Evolutionary conservation across 2,797 vertebrate species (phyloP), one percentile per base, ranked within the genome.

Genomic region (Astyanax mexicanus): DNA sequence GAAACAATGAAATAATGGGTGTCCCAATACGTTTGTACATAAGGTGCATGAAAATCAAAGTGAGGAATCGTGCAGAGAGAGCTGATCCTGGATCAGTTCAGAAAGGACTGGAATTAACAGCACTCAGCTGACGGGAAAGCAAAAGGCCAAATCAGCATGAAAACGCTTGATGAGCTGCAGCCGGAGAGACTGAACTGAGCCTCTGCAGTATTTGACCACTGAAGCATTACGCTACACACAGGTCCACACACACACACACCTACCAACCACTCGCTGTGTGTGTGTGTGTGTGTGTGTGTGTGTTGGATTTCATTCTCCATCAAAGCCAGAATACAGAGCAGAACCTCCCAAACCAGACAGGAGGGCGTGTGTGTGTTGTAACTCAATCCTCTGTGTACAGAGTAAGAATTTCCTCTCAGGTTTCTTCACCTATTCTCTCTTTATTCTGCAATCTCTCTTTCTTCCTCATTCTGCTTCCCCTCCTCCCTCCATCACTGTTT

Each of bases 121-220:
- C 29, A 1, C 29, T 61, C 19, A 19, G 32, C 44, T 51, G 44
- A 64, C 23, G 1, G 15, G 32, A 32, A 29, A 65, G 60, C 25
- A 13, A 64, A 64, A 15, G 11, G 35, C 5, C 23, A 3, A 21
- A 40, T 42, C 47, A 32, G 71, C 45, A 29, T 27, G 32, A 54
- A 64, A 27, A 10, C 27, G 44, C 19, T 29, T 21, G 11, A 29
- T 3, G 42, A 17, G 40, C 45, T 35, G 19, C 32, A 40, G 57
- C 57, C 7, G 0, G 9, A 2, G 58, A 52, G 58, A n/a, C 21
- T 40, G 44, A 27, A 60, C 69, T 49, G 27, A 49, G 21, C 7
- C 71, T 40, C 47, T 73, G 60, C 29, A 65, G 58, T 52, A 32
- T 54, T 73, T 64, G 7, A 42, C 58, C 71, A 64, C 13, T 40